Evolutionary conservation across 2,797 vertebrate species (phyloP), one percentile per base, ranked within the genome.

Genomic region (Crypturellus tataupa): DNA sequence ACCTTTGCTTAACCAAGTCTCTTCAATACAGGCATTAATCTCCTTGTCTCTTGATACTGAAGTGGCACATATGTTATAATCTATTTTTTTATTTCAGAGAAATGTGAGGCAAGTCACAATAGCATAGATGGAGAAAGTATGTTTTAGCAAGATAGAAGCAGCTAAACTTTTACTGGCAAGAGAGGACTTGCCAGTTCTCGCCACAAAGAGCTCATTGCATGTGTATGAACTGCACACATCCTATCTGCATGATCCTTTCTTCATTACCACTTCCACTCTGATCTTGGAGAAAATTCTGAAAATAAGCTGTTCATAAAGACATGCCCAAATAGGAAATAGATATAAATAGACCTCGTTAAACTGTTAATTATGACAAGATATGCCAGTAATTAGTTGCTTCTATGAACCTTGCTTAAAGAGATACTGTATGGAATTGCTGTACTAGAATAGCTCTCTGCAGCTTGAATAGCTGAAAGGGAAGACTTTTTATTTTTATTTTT

Each of bases 221-320:
- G 0, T 14, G n/a, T 59, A 14, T 73, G 24, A 71, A 68, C 23
- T 47, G 15, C 20, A 42, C 17, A 35, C 5, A 27, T 64, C 25
- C 1, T 1, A 71, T 51, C 8, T 3, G 1, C 5, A 7, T 6
- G 9, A 7, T 51, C 40, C 19, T 40, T 59, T 86, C 10, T 44
- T 84, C n/a, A 11, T 78, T n/a, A 60, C 5, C 37, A 15, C 79
- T 76, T 53, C 37, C 9, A 4, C 13, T 68, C 2, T 1, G 9
- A 6, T 81, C 12, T 60, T 60, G 56, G 63, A 60, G 5, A 75
- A 89, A 91, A 75, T 44, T 42, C 31, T 60, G 42, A 73, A 60
- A 71, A 46, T 42, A 55, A 51, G 46, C 6, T 51, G 9, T 9
- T 60, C 33, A 23, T 37, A 60, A 37, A 9, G 23, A 23, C 12